Evolutionary conservation across 2,888 invertebrate genomes (phyloP), one percentile per base, ranked within the genome.

Genomic region (Drosophila antonietae): DNA sequence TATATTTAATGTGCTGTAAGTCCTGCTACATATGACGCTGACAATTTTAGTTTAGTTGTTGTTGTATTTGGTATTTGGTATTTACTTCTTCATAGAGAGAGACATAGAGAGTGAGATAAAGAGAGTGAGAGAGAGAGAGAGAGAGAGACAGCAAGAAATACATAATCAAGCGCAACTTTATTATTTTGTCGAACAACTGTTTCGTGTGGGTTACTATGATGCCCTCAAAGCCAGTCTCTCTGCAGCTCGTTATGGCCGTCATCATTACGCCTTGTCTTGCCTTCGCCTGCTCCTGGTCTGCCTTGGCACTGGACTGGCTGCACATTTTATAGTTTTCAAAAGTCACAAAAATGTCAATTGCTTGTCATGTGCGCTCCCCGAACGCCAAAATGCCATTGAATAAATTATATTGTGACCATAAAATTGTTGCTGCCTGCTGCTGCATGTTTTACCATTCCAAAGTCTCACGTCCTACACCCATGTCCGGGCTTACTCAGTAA

Each of bases 311-410:
- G 53, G 43, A 37, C 59, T 58, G 47, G 78, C 73, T 88, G 86
- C 90, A 89, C 90, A 89, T 86, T 90, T 87, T 90, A 87, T 87
- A 87, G 90, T 87, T 87, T 90, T 80, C 59, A 88, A 90, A 87
- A 88, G 90, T 88, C 90, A 73, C 85, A 90, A 89, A 90, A 88
- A 90, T 88, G 90, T 88, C 89, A 83, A 89, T 90, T 86, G 88
- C 83, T 85, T 88, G 89, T 89, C 85, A 88, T 82, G 83, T 75
- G 67, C 73, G 67, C 57, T 49, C 67, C 72, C 67, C 78, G 75
- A 81, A 53, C 70, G 65, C 70, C 78, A 78, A 85, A 85, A 89
- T 88, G 75, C 81, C 86, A 88, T 88, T 86, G 86, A 89, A 86
- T 86, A 86, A 86, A 86, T 86, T 86, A 86, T 89, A 79, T 85